A percentile compares a stretch with the other conserved stretches of the same genome.
Conservation (phyloP, 2,888 invertebrate species). For the Netelia inedita region DNA sequence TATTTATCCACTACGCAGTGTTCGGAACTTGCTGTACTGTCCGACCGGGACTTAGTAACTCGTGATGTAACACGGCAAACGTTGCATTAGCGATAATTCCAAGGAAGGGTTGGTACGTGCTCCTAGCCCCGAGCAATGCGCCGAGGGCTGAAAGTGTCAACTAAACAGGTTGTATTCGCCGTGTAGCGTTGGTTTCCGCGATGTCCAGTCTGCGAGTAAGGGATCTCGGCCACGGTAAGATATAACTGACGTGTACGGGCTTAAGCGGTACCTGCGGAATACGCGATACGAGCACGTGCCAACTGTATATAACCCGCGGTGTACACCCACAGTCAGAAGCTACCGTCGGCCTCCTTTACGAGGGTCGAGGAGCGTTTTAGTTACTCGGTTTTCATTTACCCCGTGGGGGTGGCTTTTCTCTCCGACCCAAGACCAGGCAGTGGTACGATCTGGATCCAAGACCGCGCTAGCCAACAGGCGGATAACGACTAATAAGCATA, state of each 20-base stretch:
- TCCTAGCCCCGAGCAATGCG: background rate
- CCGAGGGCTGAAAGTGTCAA: background rate
- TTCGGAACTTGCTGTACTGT: background rate
- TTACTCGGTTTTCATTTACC: slow-evolving; percentile 10
- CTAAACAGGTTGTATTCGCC: slow-evolving; percentile 1
- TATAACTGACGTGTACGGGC: slow-evolving; percentile 36
- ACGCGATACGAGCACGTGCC: slow-evolving; percentile 33
- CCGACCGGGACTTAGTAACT: background rate
- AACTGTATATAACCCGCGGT: slow-evolving; percentile 8
- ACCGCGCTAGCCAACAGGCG: slow-evolving; percentile 59
- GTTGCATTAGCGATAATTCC: background rate
- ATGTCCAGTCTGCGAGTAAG: background rate
- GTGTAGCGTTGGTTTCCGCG: background rate
- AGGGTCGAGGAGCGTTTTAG: no score
- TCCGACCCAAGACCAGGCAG: no score
- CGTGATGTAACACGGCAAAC: slow-evolving; percentile 6
- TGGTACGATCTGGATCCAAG: slow-evolving; percentile 22
- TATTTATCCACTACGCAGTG: slow-evolving; percentile 26
- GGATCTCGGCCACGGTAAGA: no score
- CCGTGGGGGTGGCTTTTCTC: slow-evolving; percentile 9
- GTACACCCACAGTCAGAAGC: background rate
- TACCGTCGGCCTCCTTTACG: no score
- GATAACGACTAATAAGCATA: slow-evolving; percentile 70
- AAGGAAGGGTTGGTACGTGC: background rate
- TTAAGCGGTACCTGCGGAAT: slow-evolving; percentile 35